phyloP scores from a whole-genome alignment of 1,140 invertebrate species.

The Cydia fagiglandana region DNA sequence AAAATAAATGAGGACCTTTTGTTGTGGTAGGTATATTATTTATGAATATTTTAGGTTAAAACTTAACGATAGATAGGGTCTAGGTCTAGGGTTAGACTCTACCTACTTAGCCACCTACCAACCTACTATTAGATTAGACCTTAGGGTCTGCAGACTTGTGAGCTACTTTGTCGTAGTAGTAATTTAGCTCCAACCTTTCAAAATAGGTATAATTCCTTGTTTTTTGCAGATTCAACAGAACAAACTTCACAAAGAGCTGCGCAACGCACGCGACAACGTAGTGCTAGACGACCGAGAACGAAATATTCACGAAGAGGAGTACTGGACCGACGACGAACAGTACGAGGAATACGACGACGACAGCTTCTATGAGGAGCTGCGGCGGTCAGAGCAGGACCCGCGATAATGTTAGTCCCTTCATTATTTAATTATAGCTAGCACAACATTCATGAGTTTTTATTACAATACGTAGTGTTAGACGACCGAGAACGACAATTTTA shows the following conservation, averaged over 20 bases:
- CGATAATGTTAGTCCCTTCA: constrained; percentile 1
- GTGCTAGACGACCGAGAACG: constrained; percentile 32
- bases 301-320: constrained; percentile 29
- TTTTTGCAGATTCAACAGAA: constrained; percentile 60
- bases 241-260: constrained; percentile 53
- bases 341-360: constrained; percentile 36
- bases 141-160: too few species aligned
- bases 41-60: too few species aligned
- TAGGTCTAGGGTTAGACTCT: too few species aligned
- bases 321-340: constrained; percentile 32
- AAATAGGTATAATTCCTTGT: neutral
- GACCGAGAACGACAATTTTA: constrained; percentile 27
- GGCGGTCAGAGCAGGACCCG: constrained; percentile 29
- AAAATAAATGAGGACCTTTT: neutral
- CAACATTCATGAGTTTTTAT: neutral
- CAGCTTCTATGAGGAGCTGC: constrained; percentile 31
- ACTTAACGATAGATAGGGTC: too few species aligned
- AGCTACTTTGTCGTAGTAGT: too few species aligned
- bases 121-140: too few species aligned
- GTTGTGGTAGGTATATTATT: too few species aligned
- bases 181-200: too few species aligned
- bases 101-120: too few species aligned
- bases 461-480: constrained; percentile 1
- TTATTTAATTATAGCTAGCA: constrained; percentile 11
- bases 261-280: constrained; percentile 32